Percentiles rank a stretch among this genome's conserved stretches.
phyloP scores from a whole-genome alignment of 2,888 invertebrate species.

The Saturnia japonica region DNA sequence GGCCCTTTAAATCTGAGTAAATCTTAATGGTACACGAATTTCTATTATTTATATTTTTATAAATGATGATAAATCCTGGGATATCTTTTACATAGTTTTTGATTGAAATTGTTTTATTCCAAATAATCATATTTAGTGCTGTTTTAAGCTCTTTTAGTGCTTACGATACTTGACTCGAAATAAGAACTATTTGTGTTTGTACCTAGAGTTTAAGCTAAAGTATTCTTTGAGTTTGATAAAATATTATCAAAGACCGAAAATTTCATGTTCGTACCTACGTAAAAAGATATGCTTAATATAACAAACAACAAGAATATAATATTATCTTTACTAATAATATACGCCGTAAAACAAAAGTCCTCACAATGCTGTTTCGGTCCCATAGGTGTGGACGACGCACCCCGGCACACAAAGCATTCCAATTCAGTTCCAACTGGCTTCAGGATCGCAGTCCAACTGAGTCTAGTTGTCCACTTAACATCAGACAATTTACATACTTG shows the following conservation, averaged over 20 bases:
- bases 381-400: no score
- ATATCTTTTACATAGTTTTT: neutral
- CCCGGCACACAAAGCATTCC: no score
- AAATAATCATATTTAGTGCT: neutral
- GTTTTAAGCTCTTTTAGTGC: neutral
- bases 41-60: slow-evolving; percentile 2
- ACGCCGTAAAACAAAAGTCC: no score
- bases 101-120: neutral
- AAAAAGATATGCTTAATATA: no score
- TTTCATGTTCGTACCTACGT: neutral
- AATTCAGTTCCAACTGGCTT: no score
- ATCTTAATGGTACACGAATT: slow-evolving; percentile 24
- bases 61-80: neutral
- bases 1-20: slow-evolving; percentile 24
- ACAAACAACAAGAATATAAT: no score
- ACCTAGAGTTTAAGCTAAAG: no score
- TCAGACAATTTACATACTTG: no score
- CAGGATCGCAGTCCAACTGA: no score
- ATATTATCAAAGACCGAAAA: neutral
- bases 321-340: no score
- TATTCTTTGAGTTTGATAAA: neutral
- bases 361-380: no score
- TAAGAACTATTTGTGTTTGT: neutral
- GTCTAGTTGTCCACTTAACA: no score
- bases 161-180: neutral